Conservation (phyloP, 30 jellyfish, hydroid and myxozoan genomes). For the Chrysaora quinquecirrha region DNA sequence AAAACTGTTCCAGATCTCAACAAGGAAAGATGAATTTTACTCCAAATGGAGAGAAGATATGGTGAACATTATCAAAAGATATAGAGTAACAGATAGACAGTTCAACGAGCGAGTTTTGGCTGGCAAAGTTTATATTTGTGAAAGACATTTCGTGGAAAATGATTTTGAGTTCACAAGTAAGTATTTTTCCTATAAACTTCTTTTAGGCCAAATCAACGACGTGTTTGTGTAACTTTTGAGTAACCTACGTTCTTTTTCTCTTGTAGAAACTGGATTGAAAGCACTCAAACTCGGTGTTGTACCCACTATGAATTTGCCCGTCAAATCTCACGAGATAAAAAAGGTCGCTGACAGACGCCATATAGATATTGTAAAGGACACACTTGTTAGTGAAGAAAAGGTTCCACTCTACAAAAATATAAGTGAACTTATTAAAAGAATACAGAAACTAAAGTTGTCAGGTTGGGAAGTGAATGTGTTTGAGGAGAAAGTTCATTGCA, state of each 20-base stretch:
- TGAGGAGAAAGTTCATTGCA: background rate
- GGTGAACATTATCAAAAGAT: background rate
- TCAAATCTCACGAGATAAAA: background rate
- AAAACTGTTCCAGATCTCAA: conserved; percentile 10
- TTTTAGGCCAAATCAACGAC: no score
- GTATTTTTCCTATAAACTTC: no score
- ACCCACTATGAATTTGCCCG: conserved; percentile 20
- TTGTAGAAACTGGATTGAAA: conserved; percentile 20
- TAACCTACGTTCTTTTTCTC: no score
- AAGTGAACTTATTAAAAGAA: background rate
- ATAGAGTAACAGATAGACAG: conserved; percentile 6
- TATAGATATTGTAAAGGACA: background rate
- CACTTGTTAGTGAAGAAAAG: background rate
- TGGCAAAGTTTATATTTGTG: conserved; percentile 22
- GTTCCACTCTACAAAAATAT: background rate
- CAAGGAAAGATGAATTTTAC: conserved; percentile 15
- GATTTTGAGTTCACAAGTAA: conserved; percentile 33
- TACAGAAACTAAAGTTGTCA: background rate
- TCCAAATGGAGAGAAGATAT: conserved; percentile 35
- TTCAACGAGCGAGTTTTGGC: conserved; percentile 12
- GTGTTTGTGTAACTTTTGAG: background rate
- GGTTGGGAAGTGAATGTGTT: background rate
- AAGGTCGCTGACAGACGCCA: background rate
- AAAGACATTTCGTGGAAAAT: conserved; percentile 12
- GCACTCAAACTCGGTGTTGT: background rate